phyloP scores from a whole-genome alignment of 2,888 invertebrate species.

The Boloria euphrosyne region DNA sequence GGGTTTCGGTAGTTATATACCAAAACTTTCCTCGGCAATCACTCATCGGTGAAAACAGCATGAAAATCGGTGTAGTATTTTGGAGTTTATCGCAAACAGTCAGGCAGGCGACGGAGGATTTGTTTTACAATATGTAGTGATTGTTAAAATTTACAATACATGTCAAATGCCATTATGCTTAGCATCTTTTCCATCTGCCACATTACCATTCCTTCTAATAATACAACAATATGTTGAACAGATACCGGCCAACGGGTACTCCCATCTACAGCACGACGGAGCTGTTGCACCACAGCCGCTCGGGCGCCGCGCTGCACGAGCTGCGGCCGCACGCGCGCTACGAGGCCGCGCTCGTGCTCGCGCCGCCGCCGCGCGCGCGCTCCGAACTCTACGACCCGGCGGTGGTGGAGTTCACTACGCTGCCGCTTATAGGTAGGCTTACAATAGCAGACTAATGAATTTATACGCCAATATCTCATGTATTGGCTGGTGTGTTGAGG shows the following conservation, averaged over 20 bases:
- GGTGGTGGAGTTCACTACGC: slow-evolving; percentile 86
- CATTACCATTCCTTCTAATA: too few species aligned
- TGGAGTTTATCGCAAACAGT: too few species aligned
- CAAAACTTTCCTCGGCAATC: too few species aligned
- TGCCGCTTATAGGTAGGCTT: slow-evolving; percentile 84
- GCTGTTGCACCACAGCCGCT: slow-evolving; percentile 90
- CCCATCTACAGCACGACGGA: slow-evolving; percentile 93
- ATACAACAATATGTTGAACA: slow-evolving; percentile 45
- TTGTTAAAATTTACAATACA: background rate
- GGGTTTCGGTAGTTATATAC: too few species aligned
- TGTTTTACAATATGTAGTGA: too few species aligned
- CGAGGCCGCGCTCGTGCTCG: slow-evolving; percentile 91
- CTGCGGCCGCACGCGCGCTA: slow-evolving; percentile 90
- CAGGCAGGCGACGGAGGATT: too few species aligned
- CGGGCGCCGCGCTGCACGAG: slow-evolving; percentile 89
- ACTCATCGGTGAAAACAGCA: too few species aligned
- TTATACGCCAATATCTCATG: too few species aligned
- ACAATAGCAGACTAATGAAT: background rate
- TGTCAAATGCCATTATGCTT: too few species aligned
- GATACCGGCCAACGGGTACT: slow-evolving; percentile 91
- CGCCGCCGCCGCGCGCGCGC: slow-evolving; percentile 90
- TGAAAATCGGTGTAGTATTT: too few species aligned
- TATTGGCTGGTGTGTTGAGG: too few species aligned
- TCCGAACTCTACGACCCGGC: slow-evolving; percentile 89
- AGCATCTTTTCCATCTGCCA: too few species aligned